Evolutionary conservation across 1,140 invertebrate species (phyloP), one percentile per base, ranked within the genome.

Genomic region (Pseudomyrmex gracilis): DNA sequence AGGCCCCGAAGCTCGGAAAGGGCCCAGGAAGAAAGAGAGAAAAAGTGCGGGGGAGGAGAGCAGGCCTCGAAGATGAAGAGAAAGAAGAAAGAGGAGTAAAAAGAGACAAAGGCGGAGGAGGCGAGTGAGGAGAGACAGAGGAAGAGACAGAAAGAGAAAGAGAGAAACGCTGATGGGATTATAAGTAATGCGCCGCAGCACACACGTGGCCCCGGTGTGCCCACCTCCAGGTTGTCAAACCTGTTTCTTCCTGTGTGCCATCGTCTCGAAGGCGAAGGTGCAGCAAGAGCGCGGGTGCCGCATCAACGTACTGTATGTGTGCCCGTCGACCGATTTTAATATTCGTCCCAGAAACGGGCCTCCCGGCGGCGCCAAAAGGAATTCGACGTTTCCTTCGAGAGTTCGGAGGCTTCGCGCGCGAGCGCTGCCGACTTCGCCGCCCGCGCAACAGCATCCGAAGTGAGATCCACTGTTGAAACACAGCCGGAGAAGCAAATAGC

Each of bases 221-320:
- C 90, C 89, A 91, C 91, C 89, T 92, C 90, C 91, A 91, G 90
- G 89, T 94, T 93, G 93, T 94, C 93, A 94, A 94, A 94, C 93
- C 93, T 92, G 93, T 94, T 94, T 92, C 87, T 87, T 89, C 87
- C 77, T 88, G 85, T 89, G 82, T 90, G 87, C 87, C 86, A 90
- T 87, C 87, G 82, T 89, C 88, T 87, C 83, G 87, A 89, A 88
- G 85, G 77, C 85, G 85, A 87, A 88, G 87, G 87, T 88, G 87
- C 87, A 88, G 78, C 84, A 74, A 67, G 78, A 86, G 87, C 73
- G 85, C 88, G 86, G 67, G 88, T 87, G 89, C 88, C 88, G 91
- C 89, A 76, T 83, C 84, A 86, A 86, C 86, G 85, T 74, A 85
- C 34, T 34, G 34, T 34, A 5, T 34, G 85, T 86, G 85, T 86